Evolutionary conservation across 2,888 invertebrate genomes (phyloP), one percentile per base, ranked within the genome.

Genomic region (Dolichopus griseipennis): DNA sequence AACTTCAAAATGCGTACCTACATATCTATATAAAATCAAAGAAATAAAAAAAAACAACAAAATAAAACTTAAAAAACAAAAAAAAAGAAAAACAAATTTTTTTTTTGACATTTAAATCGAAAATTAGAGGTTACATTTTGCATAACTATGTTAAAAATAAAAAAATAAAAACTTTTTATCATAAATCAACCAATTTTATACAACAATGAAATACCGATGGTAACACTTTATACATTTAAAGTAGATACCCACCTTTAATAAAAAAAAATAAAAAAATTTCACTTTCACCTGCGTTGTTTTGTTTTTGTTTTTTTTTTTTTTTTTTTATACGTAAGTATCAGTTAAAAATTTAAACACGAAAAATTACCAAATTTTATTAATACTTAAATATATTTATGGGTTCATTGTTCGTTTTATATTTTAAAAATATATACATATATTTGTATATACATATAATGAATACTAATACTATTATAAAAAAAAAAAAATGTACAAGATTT

Each of bases 51-150:
- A 12, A 52, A 52, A 37, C 37, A 37, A 37, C 6, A 37, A 37
- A 37, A 37, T 8, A 37, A 52, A 18, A 27, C 6, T 52, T 52
- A 5, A 18, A 18, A 52, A n/a, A n/a, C n/a, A n/a, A n/a, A n/a
- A n/a, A n/a, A n/a, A n/a, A n/a, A n/a, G n/a, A n/a, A 37, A 37
- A 10, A 52, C 52, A n/a, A n/a, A n/a, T n/a, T n/a, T n/a, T n/a
- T n/a, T n/a, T 52, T 52, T 52, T 52, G 52, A 52, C 52, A 52
- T 52, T 52, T 52, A 52, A 52, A 52, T 52, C 52, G 52, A 52
- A 52, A 52, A 52, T 52, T 52, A 52, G 52, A 52, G 52, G 52
- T 52, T 52, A 52, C 52, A 18, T 52, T 52, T 52, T 52, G 52
- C 52, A 52, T 52, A 52, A 52, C 52, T 52, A 52, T 52, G 52